Evolutionary conservation across 2,797 vertebrate genomes (phyloP).

Genomic region (Coracias cyanogaster): DNA sequence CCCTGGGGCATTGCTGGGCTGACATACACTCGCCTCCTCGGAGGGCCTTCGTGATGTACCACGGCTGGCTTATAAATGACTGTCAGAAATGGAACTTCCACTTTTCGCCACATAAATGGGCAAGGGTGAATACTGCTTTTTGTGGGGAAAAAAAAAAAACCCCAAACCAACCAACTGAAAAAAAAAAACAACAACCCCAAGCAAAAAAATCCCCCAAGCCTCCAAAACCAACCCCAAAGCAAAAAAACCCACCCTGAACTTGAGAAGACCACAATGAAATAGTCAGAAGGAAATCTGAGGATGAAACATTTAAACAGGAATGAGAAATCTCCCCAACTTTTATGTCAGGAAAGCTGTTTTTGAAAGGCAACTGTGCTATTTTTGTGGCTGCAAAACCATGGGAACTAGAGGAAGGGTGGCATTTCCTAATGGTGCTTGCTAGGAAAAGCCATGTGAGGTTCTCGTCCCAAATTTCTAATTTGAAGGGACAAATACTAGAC

Average conservation of each 20-base stretch:
- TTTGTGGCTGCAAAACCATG: not conserved
- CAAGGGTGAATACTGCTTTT: too few species aligned
- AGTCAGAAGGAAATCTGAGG: not conserved
- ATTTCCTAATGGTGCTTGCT: not conserved
- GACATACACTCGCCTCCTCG: not conserved
- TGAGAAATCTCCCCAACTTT: not conserved
- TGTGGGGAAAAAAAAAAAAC: too few species aligned
- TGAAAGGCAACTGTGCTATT: not conserved
- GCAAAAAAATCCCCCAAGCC: too few species aligned
- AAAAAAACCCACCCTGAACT: not conserved
- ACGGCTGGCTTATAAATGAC: not conserved
- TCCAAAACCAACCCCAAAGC: too few species aligned
- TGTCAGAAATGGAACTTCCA: not conserved
- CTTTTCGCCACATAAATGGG: not conserved
- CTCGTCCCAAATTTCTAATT: not conserved
- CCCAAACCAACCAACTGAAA: too few species aligned
- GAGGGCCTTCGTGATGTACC: not conserved
- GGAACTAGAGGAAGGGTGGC: not conserved
- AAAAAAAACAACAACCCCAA: too few species aligned
- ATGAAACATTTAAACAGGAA: not conserved
- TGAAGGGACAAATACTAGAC: not conserved
- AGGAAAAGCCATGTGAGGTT: not conserved
- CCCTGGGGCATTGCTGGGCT: accelerated
- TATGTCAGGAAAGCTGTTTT: not conserved
- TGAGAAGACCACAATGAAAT: not conserved